Percentiles rank a stretch among this genome's conserved stretches.
phyloP scores from a whole-genome alignment of 2,888 invertebrate species.

The Julus scandinavius region DNA sequence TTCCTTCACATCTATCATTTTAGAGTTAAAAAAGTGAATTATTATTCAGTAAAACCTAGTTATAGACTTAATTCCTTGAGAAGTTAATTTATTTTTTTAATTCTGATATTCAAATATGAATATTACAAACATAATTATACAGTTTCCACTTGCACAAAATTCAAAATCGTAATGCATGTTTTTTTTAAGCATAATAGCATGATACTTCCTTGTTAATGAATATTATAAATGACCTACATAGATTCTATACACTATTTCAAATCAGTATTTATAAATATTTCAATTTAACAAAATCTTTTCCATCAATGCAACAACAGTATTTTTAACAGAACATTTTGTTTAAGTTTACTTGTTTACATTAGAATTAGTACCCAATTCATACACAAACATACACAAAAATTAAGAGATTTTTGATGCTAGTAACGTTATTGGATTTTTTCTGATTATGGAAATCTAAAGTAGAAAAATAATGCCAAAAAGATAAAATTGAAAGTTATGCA shows the following conservation, averaged over 20 bases:
- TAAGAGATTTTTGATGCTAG: background rate
- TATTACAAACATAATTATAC: slow-evolving; percentile 21
- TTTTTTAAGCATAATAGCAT: background rate
- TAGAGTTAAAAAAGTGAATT: too few relatives aligned
- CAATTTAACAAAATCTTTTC: background rate
- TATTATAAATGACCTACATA: slow-evolving; percentile 37
- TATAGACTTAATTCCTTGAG: background rate
- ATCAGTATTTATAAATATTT: slow-evolving; percentile 13
- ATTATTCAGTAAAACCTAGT: too few relatives aligned
- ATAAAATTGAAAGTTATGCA: background rate
- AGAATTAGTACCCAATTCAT: background rate
- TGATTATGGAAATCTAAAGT: background rate
- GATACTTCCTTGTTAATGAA: background rate
- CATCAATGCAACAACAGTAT: background rate
- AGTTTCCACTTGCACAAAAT: background rate
- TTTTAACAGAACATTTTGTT: background rate
- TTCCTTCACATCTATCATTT: too few relatives aligned
- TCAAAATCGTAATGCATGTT: background rate
- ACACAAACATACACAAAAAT: too few relatives aligned
- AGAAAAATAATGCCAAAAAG: background rate
- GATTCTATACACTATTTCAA: background rate
- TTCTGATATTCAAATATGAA: slow-evolving; percentile 12
- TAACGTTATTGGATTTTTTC: background rate
- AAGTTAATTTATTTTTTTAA: background rate
- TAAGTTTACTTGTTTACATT: background rate